Evolutionary conservation across 2,113 vertebrate genomes (phyloP), one percentile per base, ranked within the genome.

Genomic region (Elephantulus edwardii): DNA sequence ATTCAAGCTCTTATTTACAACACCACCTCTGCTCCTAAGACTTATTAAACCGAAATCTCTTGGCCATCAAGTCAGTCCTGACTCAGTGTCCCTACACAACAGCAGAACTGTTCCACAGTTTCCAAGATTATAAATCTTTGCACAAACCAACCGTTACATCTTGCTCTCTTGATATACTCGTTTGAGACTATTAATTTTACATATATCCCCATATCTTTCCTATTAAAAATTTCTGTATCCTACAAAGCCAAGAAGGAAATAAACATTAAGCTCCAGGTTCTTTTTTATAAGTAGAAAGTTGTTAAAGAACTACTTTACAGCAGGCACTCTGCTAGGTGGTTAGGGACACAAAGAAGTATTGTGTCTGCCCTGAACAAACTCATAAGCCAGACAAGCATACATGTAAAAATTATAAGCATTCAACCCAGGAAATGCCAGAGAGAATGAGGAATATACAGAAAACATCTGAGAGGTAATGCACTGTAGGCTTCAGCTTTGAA

Each of bases 211-310:
- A 17, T 11, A 58, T 48, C 76, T 85, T 86, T 72, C n/a, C 28
- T 35, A 91, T 42, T 91, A 71, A 93, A 91, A 81, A 16, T 4
- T 40, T 48, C 74, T 75, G 8, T 54, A 86, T 16, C 94, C 74
- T 76, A 84, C 30, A 16, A 91, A 81, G 60, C 28, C 58, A 71
- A 58, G 42, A 86, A 78, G 76, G 42, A 90, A 79, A 70, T 17
- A 66, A 82, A 71, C 60, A 72, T n/a, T n/a, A 78, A 64, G 38
- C 6, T 85, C 42, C 19, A 46, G 7, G 4, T 42, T 30, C 8
- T 62, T 38, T 74, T 7, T 75, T 91, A 52, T 75, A 70, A 22
- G 82, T 78, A 88, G 52, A 22, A 50, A 68, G 71, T 44, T 83
- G 78, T 62, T 88, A 38, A 70, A 94, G 54, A 83, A 50, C 20